Percentiles rank a stretch among this genome's conserved stretches.
These are phyloP conservation scores for Calephelis nemesis DNA, from an alignment of 1,140 invertebrate species.

Conservation along the genomic window DNA sequence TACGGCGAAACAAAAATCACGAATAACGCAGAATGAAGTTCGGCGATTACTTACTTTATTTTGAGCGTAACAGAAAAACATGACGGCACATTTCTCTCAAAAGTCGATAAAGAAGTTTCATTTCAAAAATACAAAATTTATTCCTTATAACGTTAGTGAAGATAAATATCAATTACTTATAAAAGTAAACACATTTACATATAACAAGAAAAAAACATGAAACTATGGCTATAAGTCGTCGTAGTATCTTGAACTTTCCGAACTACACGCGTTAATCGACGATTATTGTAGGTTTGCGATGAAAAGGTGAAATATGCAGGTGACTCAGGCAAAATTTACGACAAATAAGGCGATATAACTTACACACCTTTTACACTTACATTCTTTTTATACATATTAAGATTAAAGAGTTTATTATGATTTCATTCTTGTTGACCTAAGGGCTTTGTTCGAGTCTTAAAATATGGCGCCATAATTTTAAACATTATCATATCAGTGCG, in stretches of 20 bases:
- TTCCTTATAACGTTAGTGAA: no score
- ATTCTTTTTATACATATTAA: constrained; percentile 5
- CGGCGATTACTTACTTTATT: no score
- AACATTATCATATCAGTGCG: not conserved
- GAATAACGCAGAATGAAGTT: no score
- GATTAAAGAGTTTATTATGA: not conserved
- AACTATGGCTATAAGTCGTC: no score
- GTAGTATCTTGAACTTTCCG: not conserved
- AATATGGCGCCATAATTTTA: not conserved
- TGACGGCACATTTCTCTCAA: no score
- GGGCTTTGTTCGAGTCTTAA: constrained; percentile 10
- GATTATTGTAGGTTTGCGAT: constrained; percentile 4
- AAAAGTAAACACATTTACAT: not conserved
- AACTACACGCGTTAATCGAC: not conserved
- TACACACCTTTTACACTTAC: constrained; percentile 4
- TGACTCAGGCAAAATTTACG: not conserved
- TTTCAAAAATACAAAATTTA: no score
- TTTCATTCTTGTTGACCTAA: constrained; percentile 2
- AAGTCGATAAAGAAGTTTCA: no score
- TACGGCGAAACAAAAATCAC: no score
- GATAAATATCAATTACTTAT: no score
- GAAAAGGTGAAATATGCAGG: constrained; percentile 8
- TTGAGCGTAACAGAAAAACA: no score
- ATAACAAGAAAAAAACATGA: no score
- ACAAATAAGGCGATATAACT: not conserved